Base-by-base conservation (phyloP, 2,113 vertebrate species). In the Lycaon pictus region DNA sequence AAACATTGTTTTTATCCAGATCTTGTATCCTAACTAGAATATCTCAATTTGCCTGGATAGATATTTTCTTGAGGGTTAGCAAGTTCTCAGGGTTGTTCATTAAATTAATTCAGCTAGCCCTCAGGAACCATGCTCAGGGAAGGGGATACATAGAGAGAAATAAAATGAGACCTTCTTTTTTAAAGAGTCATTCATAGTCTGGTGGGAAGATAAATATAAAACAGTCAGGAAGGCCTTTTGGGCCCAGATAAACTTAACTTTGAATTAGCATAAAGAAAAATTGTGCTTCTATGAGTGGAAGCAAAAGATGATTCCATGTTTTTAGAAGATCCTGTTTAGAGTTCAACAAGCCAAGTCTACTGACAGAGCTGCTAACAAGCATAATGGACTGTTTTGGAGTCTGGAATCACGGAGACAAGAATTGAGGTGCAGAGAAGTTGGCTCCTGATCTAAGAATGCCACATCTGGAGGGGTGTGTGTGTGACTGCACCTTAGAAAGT, bases 221-320 rank as follows among this genome's bases (percentile, higher is more conserved):
- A 51, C 60, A 91, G 53, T 83, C 56, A 92, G 67, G 60, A 77
- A 82, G 74, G 55, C 48, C 85, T 93, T 12, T 8, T 2, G 51
- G 65, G 37, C 29, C 16, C 35, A 69, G 51, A 51, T 32, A 88
- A 60, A 58, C 71, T 65, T 88, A 27, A 72, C 37, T 85, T 89
- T 76, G 79, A 92, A 86, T 93, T 87, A 83, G 76, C 6, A 29
- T 91, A 62, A 84, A 83, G 67, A 60, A 63, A 93, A 93, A 67
- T 20, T 81, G 43, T 4, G 37, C 2, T 15, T 93, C 85, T 69
- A 1, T 77, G 81, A 88, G 55, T 25, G 13, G 60, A 76, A 58
- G 3, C 88, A 58, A 67, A 83, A 91, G 63, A n/a, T 32, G 58
- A 25, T 32, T 82, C n/a, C 56, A 4, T 93, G n/a, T 80, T 76